phyloP scores from a whole-genome alignment of 2,888 invertebrate genomes.

The Drosophila infuscata region DNA sequence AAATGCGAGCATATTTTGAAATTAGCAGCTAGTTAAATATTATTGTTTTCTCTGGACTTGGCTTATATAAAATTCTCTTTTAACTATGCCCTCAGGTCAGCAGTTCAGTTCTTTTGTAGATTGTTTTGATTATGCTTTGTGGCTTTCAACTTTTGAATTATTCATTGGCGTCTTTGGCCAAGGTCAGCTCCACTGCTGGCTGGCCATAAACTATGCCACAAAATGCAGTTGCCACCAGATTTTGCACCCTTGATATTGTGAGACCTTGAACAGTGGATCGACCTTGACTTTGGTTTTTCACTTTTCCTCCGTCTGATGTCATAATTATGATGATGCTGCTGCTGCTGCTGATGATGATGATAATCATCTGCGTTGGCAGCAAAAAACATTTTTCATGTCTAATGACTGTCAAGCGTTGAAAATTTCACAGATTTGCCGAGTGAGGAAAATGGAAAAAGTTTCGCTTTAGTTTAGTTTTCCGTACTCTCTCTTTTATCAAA shows the following conservation, averaged over 20 bases:
- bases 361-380: conserved; percentile 44
- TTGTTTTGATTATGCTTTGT: conserved; percentile 15
- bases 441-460: conserved; percentile 32
- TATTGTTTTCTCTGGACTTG: neutral
- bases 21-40: neutral
- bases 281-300: conserved; percentile 44
- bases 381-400: conserved; percentile 59
- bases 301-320: conserved; percentile 27
- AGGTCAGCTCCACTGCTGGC: conserved; percentile 32
- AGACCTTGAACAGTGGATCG: conserved; percentile 21
- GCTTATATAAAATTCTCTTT: neutral
- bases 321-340: conserved; percentile 35
- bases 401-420: conserved; percentile 71
- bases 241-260: conserved; percentile 37
- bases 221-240: conserved; percentile 48
- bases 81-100: conserved; percentile 8
- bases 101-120: conserved; percentile 1
- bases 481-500: conserved; percentile 27
- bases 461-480: conserved; percentile 27
- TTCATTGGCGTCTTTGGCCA: conserved; percentile 49
- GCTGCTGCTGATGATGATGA: conserved; percentile 44
- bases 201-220: conserved; percentile 58
- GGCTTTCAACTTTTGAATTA: conserved; percentile 36
- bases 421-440: conserved; percentile 22
- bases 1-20: neutral